phyloP scores from a whole-genome alignment of 2,113 vertebrate genomes.

The Pogonocichla stellata region DNA sequence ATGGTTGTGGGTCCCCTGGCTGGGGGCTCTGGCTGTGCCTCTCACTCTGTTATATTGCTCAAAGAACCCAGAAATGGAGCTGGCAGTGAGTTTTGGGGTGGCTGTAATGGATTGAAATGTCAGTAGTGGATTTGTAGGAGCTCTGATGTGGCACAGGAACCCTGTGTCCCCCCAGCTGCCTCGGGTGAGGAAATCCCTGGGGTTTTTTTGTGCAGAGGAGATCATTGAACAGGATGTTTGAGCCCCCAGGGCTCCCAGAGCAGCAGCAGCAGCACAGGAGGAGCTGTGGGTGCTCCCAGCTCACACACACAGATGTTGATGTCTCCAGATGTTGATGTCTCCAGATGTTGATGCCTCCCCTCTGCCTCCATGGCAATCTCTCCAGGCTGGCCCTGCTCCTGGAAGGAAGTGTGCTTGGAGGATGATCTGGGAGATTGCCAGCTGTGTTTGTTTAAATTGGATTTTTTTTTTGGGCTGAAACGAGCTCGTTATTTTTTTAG shows the following conservation, averaged over 20 bases:
- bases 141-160: not conserved
- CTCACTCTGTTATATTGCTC: accelerated
- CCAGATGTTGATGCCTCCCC: not conserved
- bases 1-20: not conserved
- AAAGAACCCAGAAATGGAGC: not conserved
- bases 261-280: not conserved
- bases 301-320: not conserved
- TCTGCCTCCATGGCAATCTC: not conserved
- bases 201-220: not conserved
- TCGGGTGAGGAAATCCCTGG: not conserved
- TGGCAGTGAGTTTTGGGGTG: accelerated
- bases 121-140: accelerated
- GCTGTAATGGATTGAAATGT: accelerated
- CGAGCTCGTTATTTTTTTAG: not conserved
- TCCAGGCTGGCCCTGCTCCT: not conserved
- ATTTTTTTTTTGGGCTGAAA: not conserved
- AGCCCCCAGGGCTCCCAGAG: not conserved
- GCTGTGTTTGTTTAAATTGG: not conserved
- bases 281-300: not conserved
- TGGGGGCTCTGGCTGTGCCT: not conserved
- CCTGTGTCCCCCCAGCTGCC: not conserved
- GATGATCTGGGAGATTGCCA: not conserved
- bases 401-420: not conserved
- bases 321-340: not conserved
- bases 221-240: slow-evolving; percentile 4